Base-by-base conservation (phyloP, 2,797 vertebrate species). In the Sandelia bainsii region DNA sequence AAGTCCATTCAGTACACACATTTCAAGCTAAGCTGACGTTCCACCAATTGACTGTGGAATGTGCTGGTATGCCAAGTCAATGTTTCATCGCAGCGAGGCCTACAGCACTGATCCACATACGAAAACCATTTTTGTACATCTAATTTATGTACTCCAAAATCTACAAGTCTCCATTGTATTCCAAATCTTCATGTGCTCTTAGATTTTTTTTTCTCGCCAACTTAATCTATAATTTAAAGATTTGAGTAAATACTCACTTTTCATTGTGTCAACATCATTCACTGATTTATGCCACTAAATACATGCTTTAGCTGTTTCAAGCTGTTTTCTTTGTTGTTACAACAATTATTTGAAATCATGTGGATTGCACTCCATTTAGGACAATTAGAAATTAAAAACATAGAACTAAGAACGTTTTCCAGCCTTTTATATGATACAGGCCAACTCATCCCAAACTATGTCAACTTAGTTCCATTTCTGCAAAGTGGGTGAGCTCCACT, bases 31-130 rank as follows among this genome's bases (percentile, higher is more conserved):
- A 78, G 69, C 65, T 85, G 81, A 90, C 72, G 75, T 88, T 89
- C 85, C 72, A 85, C 83, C 86, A 88, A 82, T 84, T 82, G 85
- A 80, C 79, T 73, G 67, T 20, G 87, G 91, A 87, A 92, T 87
- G 84, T 22, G 42, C 74, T 8, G 69, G 78, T 63, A 46, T 39
- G 85, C 87, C 82, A 82, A 85, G 75, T 72, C 68, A 8, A 73
- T 8, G 68, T 74, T 86, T 86, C 75, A 67, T 29, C 73, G 62
- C 68, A 59, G 62, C 19, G 58, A 50, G 68, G 80, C 73, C 80
- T 85, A 72, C 77, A 83, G 85, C 84, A 62, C 72, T 14, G 80
- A 73, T 81, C 69, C 83, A 83, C 90, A 92, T 82, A 75, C 86
- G 88, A 88, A 90, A 91, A 78, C 72, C 84, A 89, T 91, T 92